Evolutionary conservation across 2,113 vertebrate genomes (phyloP).

Genomic region (Myrmecobius fasciatus): DNA sequence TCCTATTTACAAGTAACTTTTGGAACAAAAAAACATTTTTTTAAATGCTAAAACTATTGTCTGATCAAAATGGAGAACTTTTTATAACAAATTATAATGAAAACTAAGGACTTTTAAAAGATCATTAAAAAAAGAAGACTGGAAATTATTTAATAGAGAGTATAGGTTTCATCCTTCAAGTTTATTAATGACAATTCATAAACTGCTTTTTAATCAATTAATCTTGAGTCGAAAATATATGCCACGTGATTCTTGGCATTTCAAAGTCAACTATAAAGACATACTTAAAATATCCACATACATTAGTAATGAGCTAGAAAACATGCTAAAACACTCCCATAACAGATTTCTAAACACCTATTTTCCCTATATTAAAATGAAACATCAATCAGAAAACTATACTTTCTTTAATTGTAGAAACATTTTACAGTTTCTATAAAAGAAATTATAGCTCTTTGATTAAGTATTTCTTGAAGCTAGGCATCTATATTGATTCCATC

Average conservation of each 20-base stretch:
- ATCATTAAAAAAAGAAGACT: constrained; percentile 30
- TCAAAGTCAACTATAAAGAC: constrained; percentile 43
- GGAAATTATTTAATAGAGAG: constrained; percentile 44
- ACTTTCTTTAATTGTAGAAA: background rate
- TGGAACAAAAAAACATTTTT: background rate
- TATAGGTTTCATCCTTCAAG: background rate
- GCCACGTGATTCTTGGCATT: constrained; percentile 24
- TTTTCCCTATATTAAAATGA: constrained; percentile 21
- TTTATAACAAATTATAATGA: background rate
- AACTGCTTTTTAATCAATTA: constrained; percentile 40
- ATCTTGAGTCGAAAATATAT: constrained; percentile 43
- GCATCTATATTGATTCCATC: constrained; percentile 24
- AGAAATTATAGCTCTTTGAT: constrained; percentile 14
- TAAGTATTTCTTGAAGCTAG: constrained; percentile 40
- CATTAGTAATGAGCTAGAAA: background rate
- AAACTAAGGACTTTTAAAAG: constrained; percentile 30
- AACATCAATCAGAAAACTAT: constrained; percentile 39
- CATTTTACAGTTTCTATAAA: constrained; percentile 3
- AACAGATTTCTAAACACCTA: constrained; percentile 34
- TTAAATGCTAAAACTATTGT: background rate
- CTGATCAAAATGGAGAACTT: background rate
- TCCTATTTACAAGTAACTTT: background rate
- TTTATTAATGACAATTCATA: constrained; percentile 31
- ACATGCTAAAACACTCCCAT: constrained; percentile 23
- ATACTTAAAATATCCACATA: constrained; percentile 3